Base-by-base conservation (phyloP, 1,140 invertebrate genomes). In the Acyrthosiphon pisum region DNA sequence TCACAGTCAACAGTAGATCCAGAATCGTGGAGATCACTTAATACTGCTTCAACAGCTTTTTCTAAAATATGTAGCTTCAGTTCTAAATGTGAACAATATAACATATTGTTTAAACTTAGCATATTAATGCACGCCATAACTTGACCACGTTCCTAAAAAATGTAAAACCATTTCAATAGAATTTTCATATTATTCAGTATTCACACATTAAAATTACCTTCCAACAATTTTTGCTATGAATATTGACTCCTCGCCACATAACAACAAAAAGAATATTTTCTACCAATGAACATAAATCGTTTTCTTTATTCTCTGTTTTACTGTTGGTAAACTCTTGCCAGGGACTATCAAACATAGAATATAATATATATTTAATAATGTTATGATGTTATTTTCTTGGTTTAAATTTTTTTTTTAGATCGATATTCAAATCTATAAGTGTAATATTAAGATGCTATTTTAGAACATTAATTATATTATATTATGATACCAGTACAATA, bases 161-260 rank as follows among this genome's bases (percentile, higher is more conserved):
- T 1, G 76, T 60, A 60, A 91, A 84, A 41, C 44, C 23, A 83
- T 68, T 53, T 23, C 41, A 93, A 76, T 41, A 92, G 35, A 53
- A 48, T 30, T 90, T 88, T 81, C 60, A 60, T 41, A 94, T 83
- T 56, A 48, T 44, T 53, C 37, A 94, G 56, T 56, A 48, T 44
- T 44, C n/a, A 93, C 37, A 44, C 11, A 35, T 20, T 37, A 35
- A 86, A 76, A n/a, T 76, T n/a, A 96, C 96, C 95, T 96, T 96
- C 96, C 96, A 97, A 68, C 96, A 95, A 37, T 95, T 95, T 90
- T 95, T 95, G 94, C 95, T 95, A 92, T 96, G 96, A 76, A 96
- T 96, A 90, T 96, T 95, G 41, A 97, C 95, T 44, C 97, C 96
- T 94, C 96, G 95, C 96, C 96, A 97, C 94, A 97, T 95, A 2